A percentile compares a stretch with the other conserved stretches of the same genome.
Conservation (phyloP, 1,140 invertebrate genomes). For the Cephus cinctus region DNA sequence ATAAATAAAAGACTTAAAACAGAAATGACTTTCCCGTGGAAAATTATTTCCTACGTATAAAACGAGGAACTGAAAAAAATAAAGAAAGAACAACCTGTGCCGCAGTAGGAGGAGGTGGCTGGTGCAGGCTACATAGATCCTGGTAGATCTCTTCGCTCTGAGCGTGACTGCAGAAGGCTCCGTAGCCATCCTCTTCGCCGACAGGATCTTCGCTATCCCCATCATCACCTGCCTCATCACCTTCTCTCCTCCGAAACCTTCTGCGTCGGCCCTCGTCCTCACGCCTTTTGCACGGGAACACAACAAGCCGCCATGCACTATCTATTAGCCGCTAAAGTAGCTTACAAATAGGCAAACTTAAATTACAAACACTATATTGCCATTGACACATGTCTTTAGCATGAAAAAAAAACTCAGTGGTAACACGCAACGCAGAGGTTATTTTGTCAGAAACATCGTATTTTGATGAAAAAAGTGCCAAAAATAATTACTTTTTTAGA, state of each 20-base stretch:
- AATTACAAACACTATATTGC: constrained; percentile 5
- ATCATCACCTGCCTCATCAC: constrained; percentile 40
- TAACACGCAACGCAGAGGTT: no score
- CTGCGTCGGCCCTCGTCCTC: constrained; percentile 50
- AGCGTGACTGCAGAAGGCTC: constrained; percentile 65
- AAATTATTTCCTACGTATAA: no score
- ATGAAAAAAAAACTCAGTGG: no score
- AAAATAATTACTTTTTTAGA: no score
- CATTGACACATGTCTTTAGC: no score
- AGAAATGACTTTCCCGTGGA: no score
- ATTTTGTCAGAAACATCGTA: no score
- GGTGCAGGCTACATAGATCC: constrained; percentile 70
- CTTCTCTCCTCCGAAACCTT: constrained; percentile 45
- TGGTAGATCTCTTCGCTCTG: constrained; percentile 81
- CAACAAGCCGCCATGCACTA: constrained; percentile 51
- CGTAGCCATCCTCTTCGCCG: constrained; percentile 62
- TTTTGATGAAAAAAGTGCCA: no score
- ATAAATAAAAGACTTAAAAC: no score
- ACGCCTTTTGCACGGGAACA: constrained; percentile 50
- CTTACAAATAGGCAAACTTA: background rate
- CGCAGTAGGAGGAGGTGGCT: constrained; percentile 49
- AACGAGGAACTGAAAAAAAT: constrained; percentile 20
- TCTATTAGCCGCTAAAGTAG: constrained; percentile 10
- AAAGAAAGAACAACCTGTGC: constrained; percentile 47
- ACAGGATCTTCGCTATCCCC: constrained; percentile 42